Percentiles rank a stretch among this genome's conserved stretches.
These are phyloP conservation scores for Tinea pellionella DNA, from an alignment of 2,888 invertebrate species.

Conservation along the genomic window DNA sequence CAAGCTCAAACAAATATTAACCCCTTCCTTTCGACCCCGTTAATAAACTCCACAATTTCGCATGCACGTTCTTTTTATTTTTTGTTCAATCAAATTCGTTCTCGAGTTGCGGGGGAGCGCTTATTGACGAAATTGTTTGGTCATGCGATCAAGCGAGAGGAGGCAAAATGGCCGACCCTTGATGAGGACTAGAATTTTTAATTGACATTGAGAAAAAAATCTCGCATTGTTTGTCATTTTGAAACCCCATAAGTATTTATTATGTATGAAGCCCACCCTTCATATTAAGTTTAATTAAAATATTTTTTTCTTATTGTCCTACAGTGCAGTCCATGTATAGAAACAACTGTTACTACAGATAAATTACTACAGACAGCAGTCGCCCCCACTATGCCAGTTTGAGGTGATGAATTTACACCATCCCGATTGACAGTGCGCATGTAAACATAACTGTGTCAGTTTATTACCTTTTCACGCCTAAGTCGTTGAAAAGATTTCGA, in stretches of 20 bases:
- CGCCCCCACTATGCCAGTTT: no score
- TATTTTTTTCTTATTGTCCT: no score
- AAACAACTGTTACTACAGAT: no score
- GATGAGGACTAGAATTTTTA: conserved; percentile 20
- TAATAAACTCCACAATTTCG: conserved; percentile 43
- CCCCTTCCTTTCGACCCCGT: conserved; percentile 26
- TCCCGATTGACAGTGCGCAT: no score
- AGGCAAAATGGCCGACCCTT: conserved; percentile 36
- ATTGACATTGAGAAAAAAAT: conserved; percentile 15
- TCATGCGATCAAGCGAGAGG: conserved; percentile 31
- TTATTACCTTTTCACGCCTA: no score
- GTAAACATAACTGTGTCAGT: no score
- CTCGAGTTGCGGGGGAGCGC: conserved; percentile 17
- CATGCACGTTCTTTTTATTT: conserved; percentile 30
- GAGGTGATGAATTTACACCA: no score
- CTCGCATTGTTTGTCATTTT: conserved; percentile 16
- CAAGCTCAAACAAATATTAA: conserved; percentile 17
- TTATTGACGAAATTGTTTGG: conserved; percentile 29
- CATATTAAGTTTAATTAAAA: neutral
- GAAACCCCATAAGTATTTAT: conserved; percentile 14
- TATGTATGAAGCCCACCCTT: neutral
- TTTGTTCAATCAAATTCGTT: conserved; percentile 37
- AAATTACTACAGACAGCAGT: no score
- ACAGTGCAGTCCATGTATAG: no score
- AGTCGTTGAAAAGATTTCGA: no score